These are phyloP conservation scores for Pomatorhinus ruficollis DNA, from an alignment of 2,113 vertebrate genomes.

Conservation along the genomic window DNA sequence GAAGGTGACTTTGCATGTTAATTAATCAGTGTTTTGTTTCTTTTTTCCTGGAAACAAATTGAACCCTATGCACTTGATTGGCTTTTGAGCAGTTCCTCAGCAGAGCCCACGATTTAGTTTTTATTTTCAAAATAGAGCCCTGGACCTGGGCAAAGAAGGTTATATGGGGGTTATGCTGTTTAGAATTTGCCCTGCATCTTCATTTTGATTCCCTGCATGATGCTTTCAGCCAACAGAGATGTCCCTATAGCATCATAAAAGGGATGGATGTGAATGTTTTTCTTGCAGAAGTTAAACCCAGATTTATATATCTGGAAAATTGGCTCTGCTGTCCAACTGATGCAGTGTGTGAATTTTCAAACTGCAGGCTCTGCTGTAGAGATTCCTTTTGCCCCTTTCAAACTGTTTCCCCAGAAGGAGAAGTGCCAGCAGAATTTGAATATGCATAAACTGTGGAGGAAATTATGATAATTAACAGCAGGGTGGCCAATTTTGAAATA, in stretches of 20 bases:
- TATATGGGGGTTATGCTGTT: not conserved
- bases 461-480: slow-evolving; percentile 36
- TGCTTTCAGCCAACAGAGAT: not conserved
- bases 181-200: not conserved
- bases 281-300: not conserved
- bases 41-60: not conserved
- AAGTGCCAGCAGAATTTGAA: slow-evolving; percentile 6
- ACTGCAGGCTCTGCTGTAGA: not conserved
- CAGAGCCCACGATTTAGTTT: not conserved
- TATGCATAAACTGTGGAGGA: slow-evolving; percentile 15
- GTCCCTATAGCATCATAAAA: not conserved
- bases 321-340: not conserved
- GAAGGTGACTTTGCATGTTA: slow-evolving; percentile 17
- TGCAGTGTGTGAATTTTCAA: not conserved
- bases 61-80: not conserved
- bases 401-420: not conserved
- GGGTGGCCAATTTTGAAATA: not conserved
- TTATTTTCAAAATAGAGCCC: not conserved
- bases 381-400: not conserved
- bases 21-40: not conserved
- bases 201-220: not conserved
- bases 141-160: not conserved
- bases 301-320: not conserved
- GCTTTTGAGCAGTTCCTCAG: not conserved
- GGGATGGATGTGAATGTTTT: not conserved